Evolutionary conservation across 2,888 invertebrate genomes (phyloP), one percentile per base, ranked within the genome.

Genomic region (Criorhina ranunculi): DNA sequence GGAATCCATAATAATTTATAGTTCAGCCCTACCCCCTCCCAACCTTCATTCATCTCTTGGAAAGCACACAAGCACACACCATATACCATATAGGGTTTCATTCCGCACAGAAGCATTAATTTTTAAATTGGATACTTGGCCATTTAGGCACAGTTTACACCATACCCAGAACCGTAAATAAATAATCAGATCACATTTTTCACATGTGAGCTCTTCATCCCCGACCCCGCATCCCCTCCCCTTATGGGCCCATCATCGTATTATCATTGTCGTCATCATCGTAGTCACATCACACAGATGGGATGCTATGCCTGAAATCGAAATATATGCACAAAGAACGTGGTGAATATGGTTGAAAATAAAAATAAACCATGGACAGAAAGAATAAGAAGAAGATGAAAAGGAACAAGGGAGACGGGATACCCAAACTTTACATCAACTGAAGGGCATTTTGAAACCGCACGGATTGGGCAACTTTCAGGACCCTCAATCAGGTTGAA

Each of bases 71-170:
- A 46, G 49, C 37, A 59, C 35, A n/a, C 24, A 15, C 8, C 49
- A n/a, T 9, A 24, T 6, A 46, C 35, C 29, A 15, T 35, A 11
- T 15, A 33, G 31, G 35, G 55, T 46, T n/a, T 55, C 55, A 44
- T 76, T 29, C 57, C 40, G 51, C 67, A 64, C 8, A 60, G 55
- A 37, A 62, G 72, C 53, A 86, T 86, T 81, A 72, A 72, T 86
- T 86, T 86, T 86, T 86, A 86, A 86, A 86, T 86, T 81, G 86
- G 81, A 86, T 86, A 81, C 86, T 86, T 81, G 80, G 81, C 86
- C 86, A 86, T 81, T 86, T 86, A 86, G 86, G 86, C 72, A 72
- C 72, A 86, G 81, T 86, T 86, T 86, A 86, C 81, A 86, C 86
- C 81, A 86, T 77, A 40, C 69, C 62, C 75, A 62, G 66, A 62